A percentile compares a stretch with the other conserved stretches of the same genome.
Conservation (phyloP, 2,797 vertebrate species). For the Sebastolobus altivelis region DNA sequence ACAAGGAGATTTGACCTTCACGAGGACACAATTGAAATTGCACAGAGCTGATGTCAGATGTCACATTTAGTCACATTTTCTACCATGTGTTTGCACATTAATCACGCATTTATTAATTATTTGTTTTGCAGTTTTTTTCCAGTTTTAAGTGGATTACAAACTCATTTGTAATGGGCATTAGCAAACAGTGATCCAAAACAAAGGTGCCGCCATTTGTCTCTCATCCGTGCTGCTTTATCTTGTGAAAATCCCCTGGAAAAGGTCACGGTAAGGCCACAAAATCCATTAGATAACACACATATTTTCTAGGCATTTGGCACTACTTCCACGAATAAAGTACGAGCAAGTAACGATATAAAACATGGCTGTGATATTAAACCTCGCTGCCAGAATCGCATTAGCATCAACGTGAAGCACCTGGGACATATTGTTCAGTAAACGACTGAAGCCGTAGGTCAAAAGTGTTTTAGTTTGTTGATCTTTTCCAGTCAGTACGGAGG, state of each 20-base stretch:
- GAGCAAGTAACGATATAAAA: constrained; percentile 47
- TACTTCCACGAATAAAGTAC: constrained; percentile 39
- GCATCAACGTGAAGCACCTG: constrained; percentile 39
- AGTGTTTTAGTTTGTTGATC: constrained; percentile 24
- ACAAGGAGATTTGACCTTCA: constrained; percentile 40
- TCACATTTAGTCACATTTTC: constrained; percentile 54
- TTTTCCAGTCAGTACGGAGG: background rate
- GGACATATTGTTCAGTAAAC: constrained; percentile 40
- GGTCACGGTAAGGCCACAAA: constrained; percentile 53
- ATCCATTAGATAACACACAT: constrained; percentile 72
- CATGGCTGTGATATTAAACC: constrained; percentile 56
- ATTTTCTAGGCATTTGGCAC: constrained; percentile 59
- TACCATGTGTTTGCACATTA: constrained; percentile 54
- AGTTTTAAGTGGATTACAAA: constrained; percentile 76
- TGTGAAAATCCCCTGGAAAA: constrained; percentile 69
- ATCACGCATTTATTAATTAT: constrained; percentile 43
- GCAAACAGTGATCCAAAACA: constrained; percentile 67
- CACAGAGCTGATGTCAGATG: constrained; percentile 29
- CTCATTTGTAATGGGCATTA: constrained; percentile 77
- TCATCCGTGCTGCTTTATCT: constrained; percentile 67
- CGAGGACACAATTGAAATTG: constrained; percentile 5
- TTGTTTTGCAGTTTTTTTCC: constrained; percentile 33
- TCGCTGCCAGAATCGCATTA: constrained; percentile 51
- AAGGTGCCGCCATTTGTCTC: constrained; percentile 64
- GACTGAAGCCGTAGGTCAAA: constrained; percentile 11